Evolutionary conservation across 2,888 invertebrate genomes (phyloP), one percentile per base, ranked within the genome.

Genomic region (Diarsia rubi): DNA sequence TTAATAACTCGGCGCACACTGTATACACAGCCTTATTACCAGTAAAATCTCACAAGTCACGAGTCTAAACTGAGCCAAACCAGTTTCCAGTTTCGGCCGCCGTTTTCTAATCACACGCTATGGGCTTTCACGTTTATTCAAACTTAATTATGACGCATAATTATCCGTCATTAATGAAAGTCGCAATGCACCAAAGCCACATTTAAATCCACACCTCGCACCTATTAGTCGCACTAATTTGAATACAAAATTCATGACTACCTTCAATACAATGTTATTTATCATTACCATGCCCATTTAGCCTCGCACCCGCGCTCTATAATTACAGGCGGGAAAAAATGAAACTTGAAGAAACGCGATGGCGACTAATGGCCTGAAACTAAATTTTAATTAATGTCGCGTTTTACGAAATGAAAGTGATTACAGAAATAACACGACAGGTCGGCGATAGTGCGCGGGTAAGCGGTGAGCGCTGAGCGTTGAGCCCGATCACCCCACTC

Each of bases 361-460:
- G 93, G 93, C 93, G 90, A 95, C 96, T 96, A 96, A 96, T 96
- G 96, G 96, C 89, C 96, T 96, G 95, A 95, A 96, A 95, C 96
- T 96, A 96, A 96, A 96, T 96, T 96, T 97, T 97, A 96, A 97
- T 96, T 97, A 97, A 95, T 96, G 95, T 95, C 96, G 96, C 95
- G 95, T 96, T 96, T 94, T 95, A 96, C 92, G 92, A 91, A 96
- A 95, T 95, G 94, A 95, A 95, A 96, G 95, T 96, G 95, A 96
- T 96, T 96, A 96, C 93, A 93, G 92, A 94, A 95, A 93, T 95
- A 96, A 96, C 95, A 93, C 95, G 95, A 95, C 95, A 95, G 93
- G 93, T 90, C 90, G 92, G 91, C 90, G 89, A 88, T 90, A 90
- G 91, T 92, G 92, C 90, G 89, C 89, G 89, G 89, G 86, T 88